Evolutionary conservation across 2,888 invertebrate genomes (phyloP).

Genomic region (Dicranocentrus wangi): DNA sequence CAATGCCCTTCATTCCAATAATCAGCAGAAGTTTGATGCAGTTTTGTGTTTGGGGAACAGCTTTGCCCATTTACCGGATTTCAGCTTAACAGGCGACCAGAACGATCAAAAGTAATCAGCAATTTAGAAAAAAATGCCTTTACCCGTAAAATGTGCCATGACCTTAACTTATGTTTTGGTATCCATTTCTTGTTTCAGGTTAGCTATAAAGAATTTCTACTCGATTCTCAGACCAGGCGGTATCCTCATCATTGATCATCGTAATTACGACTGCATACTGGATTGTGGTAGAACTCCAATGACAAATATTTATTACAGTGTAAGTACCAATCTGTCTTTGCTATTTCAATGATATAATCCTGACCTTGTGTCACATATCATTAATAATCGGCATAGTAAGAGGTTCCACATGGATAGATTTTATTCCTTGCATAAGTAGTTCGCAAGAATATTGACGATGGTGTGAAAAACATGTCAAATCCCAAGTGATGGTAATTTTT

Average conservation of each 20-base stretch:
- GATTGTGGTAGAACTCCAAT: slow-evolving; percentile 85
- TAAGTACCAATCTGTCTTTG: slow-evolving; percentile 76
- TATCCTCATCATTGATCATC: slow-evolving; percentile 88
- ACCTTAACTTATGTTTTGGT: no score
- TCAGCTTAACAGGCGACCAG: slow-evolving; percentile 81
- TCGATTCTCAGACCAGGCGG: slow-evolving; percentile 89
- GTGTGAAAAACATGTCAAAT: slow-evolving; percentile 8
- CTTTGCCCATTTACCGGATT: slow-evolving; percentile 90
- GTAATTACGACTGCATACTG: slow-evolving; percentile 90
- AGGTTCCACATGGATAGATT: background rate
- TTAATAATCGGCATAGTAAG: background rate
- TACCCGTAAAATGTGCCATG: slow-evolving; percentile 46
- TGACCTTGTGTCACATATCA: no score
- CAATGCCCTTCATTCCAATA: background rate
- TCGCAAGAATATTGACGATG: slow-evolving; percentile 1
- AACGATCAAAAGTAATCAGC: slow-evolving; percentile 81
- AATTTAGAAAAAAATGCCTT: background rate
- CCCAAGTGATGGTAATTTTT: background rate
- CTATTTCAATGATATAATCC: no score
- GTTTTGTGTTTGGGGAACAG: slow-evolving; percentile 93
- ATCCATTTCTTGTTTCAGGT: slow-evolving; percentile 70
- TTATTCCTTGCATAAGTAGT: no score
- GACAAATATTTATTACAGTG: slow-evolving; percentile 91
- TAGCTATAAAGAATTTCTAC: slow-evolving; percentile 85
- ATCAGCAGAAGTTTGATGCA: slow-evolving; percentile 83